phyloP scores from a whole-genome alignment of 37 sponge, comb jelly and placozoan genomes.

The Axinella damicornis region DNA sequence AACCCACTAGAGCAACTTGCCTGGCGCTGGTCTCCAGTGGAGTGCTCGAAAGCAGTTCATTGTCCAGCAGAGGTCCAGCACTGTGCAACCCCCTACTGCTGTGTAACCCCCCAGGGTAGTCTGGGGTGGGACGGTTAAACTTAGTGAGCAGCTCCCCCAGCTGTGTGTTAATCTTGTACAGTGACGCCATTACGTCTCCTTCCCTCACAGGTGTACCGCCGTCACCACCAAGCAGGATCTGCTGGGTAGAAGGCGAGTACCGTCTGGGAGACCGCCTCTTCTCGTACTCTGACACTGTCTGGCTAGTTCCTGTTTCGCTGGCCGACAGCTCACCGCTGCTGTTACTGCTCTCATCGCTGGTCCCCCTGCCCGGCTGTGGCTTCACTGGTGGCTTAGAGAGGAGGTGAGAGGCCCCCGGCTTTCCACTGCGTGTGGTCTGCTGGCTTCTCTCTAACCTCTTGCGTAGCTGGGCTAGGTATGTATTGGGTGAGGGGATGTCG shows the following conservation, averaged over 20 bases:
- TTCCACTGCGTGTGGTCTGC: too few relatives aligned
- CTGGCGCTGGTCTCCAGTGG: too few relatives aligned
- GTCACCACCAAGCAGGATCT: background rate
- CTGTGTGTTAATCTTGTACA: conserved; percentile 52
- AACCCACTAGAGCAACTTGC: too few relatives aligned
- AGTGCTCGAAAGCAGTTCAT: too few relatives aligned
- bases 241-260: background rate
- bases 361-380: background rate
- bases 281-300: background rate
- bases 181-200: conserved; percentile 16
- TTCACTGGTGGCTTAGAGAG: too few relatives aligned
- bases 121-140: background rate
- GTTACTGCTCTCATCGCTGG: background rate
- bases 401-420: too few relatives aligned
- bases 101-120: too few relatives aligned
- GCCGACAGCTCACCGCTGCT: background rate
- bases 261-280: background rate
- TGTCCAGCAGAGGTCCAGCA: too few relatives aligned
- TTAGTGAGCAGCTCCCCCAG: conserved; percentile 47
- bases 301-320: background rate
- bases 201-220: background rate
- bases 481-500: conserved; percentile 32
- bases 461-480: conserved; percentile 28
- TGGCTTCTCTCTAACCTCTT: conserved; percentile 14
- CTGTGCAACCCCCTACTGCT: background rate